These are phyloP conservation scores for Morus bassanus DNA, from an alignment of 2,797 vertebrate species.

Conservation along the genomic window DNA sequence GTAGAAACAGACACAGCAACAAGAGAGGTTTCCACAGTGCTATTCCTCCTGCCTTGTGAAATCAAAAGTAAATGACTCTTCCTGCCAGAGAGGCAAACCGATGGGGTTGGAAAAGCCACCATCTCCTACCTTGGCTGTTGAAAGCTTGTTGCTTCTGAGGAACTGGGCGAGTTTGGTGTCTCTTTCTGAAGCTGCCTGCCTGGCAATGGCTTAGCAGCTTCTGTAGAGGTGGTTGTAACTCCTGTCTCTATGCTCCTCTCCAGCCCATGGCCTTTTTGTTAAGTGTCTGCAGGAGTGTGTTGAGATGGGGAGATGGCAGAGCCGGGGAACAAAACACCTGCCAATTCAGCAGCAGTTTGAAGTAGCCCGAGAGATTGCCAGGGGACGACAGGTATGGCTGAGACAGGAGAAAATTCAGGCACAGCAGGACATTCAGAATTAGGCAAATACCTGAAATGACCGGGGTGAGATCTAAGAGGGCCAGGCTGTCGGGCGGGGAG, in stretches of 20 bases:
- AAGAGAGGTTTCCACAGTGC: neutral
- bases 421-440: rapidly evolving
- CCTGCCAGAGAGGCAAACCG: neutral
- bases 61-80: neutral
- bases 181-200: neutral
- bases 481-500: rapidly evolving
- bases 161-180: neutral
- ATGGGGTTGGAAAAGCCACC: neutral
- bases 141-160: neutral
- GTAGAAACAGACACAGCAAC: neutral
- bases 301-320: neutral
- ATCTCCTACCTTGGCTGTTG: neutral
- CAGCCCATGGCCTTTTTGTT: rapidly evolving
- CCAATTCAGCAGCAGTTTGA: neutral
- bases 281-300: neutral
- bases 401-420: rapidly evolving
- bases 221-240: neutral
- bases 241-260: neutral
- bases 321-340: rapidly evolving
- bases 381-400: neutral
- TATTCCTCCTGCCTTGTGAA: neutral
- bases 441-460: rapidly evolving
- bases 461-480: rapidly evolving
- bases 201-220: neutral
- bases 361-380: rapidly evolving